Base-by-base conservation (phyloP, 2,797 vertebrate species). In the Schizothorax lantsangensis region DNA sequence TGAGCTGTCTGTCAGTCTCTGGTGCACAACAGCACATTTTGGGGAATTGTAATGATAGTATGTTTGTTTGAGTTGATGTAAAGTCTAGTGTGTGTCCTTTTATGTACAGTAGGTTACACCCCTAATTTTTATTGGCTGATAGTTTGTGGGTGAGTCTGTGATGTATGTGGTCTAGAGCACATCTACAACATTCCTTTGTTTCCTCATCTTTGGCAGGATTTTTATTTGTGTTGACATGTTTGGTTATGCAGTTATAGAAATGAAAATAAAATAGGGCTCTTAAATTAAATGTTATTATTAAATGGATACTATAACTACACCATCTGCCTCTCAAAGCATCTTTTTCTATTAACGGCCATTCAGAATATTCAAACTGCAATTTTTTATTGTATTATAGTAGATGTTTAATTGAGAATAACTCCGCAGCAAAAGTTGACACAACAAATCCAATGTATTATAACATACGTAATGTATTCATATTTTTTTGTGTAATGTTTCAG, bases 91-190 rank as follows among this genome's bases (percentile, higher is more conserved):
- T 66, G 91, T 73, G 73, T 92, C n/a, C 59, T 62, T 62, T 62
- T 62, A 86, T 88, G 43, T 11, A 47, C 14, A 40, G 19, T 85
- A 71, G 74, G 47, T 57, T 26, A 95, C 94, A 88, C 90, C 88
- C 88, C 68, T 43, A 90, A 3, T 86, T 79, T 45, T 87, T 81
- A 90, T 89, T 68, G 86, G 89, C 68, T 91, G 89, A 62, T 66
- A 19, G 72, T 36, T 79, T 85, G 43, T 92, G 88, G 90, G 91
- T 89, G 83, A 52, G 79, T 14, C 57, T 45, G 66, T 52, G n/a
- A 59, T 40, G 26, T 71, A 19, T 83, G 10, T 74, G 15, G 73
- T 57, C 6, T 72, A 36, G 59, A 23, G 64, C 62, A 82, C 40
- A n/a, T 85, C 19, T 74, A 40, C 59, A 59, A 23, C 26, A 9